phyloP scores from a whole-genome alignment of 1,140 invertebrate genomes.

The Caenorhabditis remanei region DNA sequence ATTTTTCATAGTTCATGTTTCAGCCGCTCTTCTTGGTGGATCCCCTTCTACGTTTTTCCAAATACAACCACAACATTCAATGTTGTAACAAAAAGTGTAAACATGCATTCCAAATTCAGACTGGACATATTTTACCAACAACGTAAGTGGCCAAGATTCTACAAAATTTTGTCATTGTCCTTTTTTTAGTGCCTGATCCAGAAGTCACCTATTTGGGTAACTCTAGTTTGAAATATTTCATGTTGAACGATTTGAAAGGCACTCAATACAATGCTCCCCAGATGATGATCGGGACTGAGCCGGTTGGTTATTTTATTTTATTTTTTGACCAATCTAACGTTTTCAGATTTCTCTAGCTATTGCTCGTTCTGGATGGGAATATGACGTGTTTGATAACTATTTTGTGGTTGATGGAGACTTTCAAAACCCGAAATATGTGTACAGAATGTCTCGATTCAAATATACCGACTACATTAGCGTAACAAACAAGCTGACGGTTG shows the following conservation, averaged over 20 bases:
- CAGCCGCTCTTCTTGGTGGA: background rate
- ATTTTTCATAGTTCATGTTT: background rate
- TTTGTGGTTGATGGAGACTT: constrained; percentile 8
- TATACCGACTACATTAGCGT: background rate
- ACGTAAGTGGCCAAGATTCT: background rate
- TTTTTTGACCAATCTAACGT: too few relatives aligned
- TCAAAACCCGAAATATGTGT: background rate
- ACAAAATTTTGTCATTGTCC: too few relatives aligned
- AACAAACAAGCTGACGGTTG: background rate
- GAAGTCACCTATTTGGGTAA: background rate
- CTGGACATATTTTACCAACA: background rate
- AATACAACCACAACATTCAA: constrained; percentile 1
- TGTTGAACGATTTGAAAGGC: constrained; percentile 2
- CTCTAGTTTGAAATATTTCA: constrained; percentile 7
- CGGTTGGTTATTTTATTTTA: background rate
- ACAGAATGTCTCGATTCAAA: background rate
- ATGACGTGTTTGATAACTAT: background rate
- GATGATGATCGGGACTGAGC: background rate
- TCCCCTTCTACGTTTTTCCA: background rate
- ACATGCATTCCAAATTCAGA: constrained; percentile 5
- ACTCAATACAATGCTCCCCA: background rate
- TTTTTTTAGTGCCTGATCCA: background rate
- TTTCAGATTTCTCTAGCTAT: background rate
- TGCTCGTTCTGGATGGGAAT: background rate
- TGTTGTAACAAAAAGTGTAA: background rate